phyloP scores from a whole-genome alignment of 2,888 invertebrate species.

The Frankliniella fusca region DNA sequence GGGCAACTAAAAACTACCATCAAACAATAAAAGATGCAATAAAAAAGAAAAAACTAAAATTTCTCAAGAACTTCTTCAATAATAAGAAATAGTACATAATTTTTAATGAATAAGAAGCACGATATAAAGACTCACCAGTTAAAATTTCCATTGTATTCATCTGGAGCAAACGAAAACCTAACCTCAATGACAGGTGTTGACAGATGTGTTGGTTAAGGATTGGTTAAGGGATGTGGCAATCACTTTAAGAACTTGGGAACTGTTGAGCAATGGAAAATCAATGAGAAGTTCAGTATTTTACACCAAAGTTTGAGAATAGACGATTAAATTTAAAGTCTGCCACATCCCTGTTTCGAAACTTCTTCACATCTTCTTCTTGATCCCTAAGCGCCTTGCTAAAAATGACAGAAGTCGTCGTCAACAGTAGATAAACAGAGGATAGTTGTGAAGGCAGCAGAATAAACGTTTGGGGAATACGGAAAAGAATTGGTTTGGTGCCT shows the following conservation, averaged over 20 bases:
- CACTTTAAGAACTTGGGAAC: background rate
- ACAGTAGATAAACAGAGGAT: no score
- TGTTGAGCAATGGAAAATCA: background rate
- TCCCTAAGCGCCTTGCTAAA: no score
- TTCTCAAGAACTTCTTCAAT: no score
- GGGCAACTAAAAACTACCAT: background rate
- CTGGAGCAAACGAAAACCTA: background rate
- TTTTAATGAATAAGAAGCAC: background rate
- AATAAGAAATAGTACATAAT: background rate
- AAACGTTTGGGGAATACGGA: no score
- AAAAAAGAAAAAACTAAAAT: background rate
- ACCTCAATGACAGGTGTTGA: background rate
- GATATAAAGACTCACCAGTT: background rate
- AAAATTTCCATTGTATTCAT: constrained; percentile 10
- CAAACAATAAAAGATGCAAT: background rate
- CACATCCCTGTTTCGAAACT: background rate
- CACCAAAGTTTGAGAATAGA: background rate
- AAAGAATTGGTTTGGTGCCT: no score
- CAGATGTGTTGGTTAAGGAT: background rate
- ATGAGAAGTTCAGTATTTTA: background rate
- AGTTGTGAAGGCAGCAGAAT: no score
- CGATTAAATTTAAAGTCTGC: background rate
- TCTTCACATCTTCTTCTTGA: background rate
- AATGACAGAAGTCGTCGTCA: no score
- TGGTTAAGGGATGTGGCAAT: background rate